These are phyloP conservation scores for rat (Rattus norvegicus) DNA, from an alignment of 2,113 vertebrate species.

Conservation along the genomic window GRCr8 NC_086036.1:18991501-18992000, in stretches of 20 bases:
- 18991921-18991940: background rate
- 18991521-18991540: too few relatives aligned
- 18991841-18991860: background rate
- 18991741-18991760: background rate
- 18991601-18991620: too few relatives aligned
- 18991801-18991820: background rate
- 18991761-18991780: background rate
- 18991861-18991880: background rate
- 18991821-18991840: background rate
- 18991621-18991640: too few relatives aligned
- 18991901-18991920: background rate
- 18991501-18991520: too few relatives aligned
- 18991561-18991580: too few relatives aligned
- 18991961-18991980: background rate
- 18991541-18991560: too few relatives aligned
- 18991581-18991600: too few relatives aligned
- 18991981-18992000: background rate
- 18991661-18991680: slow-evolving; percentile 9
- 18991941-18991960: background rate
- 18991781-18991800: background rate
- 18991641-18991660: background rate
- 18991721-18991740: slow-evolving; percentile 29
- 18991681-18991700: slow-evolving; percentile 20
- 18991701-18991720: background rate
- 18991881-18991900: background rate